Evolutionary conservation across 2,113 vertebrate genomes (phyloP).

Genomic region (Malurus elegans): DNA sequence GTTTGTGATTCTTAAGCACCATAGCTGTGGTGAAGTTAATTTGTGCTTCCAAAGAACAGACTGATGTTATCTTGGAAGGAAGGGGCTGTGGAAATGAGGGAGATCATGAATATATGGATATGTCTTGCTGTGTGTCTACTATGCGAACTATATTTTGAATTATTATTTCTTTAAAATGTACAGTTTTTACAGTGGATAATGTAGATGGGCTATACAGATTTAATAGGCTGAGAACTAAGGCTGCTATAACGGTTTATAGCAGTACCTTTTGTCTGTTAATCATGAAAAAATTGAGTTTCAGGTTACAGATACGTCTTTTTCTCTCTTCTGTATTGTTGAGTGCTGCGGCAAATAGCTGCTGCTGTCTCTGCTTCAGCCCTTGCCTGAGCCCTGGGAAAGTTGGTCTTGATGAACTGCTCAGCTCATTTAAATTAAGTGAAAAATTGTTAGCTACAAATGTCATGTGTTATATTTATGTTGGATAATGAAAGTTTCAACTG

Average conservation of each 20-base stretch:
- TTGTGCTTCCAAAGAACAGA: not conserved
- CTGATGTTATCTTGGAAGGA: not conserved
- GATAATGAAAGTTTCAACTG: not conserved
- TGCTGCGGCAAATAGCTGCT: not conserved
- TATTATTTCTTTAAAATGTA: not conserved
- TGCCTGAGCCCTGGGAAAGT: not conserved
- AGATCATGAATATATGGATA: accelerated
- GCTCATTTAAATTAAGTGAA: not conserved
- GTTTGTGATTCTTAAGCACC: not conserved
- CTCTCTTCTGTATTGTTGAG: not conserved
- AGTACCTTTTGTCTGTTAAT: not conserved
- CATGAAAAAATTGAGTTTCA: not conserved
- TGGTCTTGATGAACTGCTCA: not conserved
- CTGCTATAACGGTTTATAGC: not conserved
- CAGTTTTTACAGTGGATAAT: not conserved
- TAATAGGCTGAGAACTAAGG: not conserved
- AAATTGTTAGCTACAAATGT: not conserved
- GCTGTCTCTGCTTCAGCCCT: not conserved
- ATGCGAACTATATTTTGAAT: not conserved
- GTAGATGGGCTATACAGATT: not conserved
- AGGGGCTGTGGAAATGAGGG: not conserved
- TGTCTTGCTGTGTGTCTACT: accelerated
- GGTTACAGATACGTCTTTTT: not conserved
- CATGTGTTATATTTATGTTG: not conserved
- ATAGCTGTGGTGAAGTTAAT: slow-evolving; percentile 8